phyloP scores from a whole-genome alignment of 2,888 invertebrate species.

The Ichneumon xanthorius region DNA sequence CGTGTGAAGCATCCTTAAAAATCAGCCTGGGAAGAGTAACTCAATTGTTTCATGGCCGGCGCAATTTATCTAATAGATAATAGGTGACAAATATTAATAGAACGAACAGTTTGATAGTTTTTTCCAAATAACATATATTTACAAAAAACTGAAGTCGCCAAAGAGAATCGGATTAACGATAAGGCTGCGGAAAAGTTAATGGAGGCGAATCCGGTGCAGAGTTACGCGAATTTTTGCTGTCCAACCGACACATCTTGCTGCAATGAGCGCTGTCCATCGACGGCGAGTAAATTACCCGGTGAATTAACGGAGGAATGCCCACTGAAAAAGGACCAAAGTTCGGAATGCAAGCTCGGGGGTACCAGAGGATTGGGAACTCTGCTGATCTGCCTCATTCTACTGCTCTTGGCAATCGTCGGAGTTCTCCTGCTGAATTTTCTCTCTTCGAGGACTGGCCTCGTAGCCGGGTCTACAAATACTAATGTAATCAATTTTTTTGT shows the following conservation, averaged over 20 bases:
- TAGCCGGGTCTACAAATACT: background rate
- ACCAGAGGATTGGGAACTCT: constrained; percentile 89
- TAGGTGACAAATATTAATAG: background rate
- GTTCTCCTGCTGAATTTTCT: constrained; percentile 91
- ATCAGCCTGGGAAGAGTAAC: background rate
- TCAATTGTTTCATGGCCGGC: background rate
- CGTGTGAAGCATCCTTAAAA: background rate
- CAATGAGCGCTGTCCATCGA: constrained; percentile 10
- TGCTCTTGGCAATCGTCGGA: constrained; percentile 89
- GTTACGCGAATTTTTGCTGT: constrained; percentile 40
- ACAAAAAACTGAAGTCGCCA: background rate
- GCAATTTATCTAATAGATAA: background rate
- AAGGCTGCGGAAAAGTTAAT: constrained; percentile 4
- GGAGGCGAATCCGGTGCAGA: constrained; percentile 12
- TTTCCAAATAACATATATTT: background rate
- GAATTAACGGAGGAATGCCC: constrained; percentile 80
- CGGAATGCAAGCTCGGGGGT: constrained; percentile 73
- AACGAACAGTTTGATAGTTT: background rate
- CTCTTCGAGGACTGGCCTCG: constrained; percentile 73
- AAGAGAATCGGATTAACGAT: background rate
- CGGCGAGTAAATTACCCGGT: constrained; percentile 20
- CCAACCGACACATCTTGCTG: constrained; percentile 29
- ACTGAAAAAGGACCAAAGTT: constrained; percentile 77
- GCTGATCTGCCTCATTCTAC: constrained; percentile 88
- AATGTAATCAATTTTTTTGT: background rate